Base-by-base conservation (phyloP, 92 coral and sea anemone species). In the Epizoanthus rinbou region DNA sequence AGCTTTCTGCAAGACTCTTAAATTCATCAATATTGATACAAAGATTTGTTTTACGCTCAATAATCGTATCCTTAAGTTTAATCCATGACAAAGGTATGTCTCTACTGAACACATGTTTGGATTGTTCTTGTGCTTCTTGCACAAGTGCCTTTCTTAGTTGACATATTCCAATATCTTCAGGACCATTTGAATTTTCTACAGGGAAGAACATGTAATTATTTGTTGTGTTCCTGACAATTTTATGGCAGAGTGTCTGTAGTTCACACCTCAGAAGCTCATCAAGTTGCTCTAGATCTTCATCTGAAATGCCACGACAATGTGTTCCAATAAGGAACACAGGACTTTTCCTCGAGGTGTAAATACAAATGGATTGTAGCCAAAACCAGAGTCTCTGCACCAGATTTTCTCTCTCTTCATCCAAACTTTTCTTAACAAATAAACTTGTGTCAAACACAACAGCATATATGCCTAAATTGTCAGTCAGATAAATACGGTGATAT, bases 311-410 rank as follows among this genome's bases (percentile, higher is more conserved):
- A 70, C 1, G n/a, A 41, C 75, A 70, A 43, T 43, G 75, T 14
- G 75, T 70, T 13, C 52, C 75, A 70, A 70, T 41, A 35, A 70
- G 57, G 21, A 70, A 37, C 17, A 70, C 75, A 70, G 52, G 45
- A 56, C 45, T 14, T 1, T 70, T 4, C 23, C 39, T 19, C 3
- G 24, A 3, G 28, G 54, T n/a, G 16, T 70, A 18, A 2, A n/a
- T 37, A 16, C 52, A 37, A 18, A 43, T 41, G 2, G 75, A 70
- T 41, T 70, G 54, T 41, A 70, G 45, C 75, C 75, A 70, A n/a
- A 41, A 39, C 75, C 50, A 17, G 19, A 70, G 18, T 31, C 75
- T 70, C 25, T 70, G n/a, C 56, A 70, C 56, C 14, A 17, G 56
- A 8, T 2, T 16, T 41, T 11, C 23, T n/a, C 19, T 41, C 45